A percentile compares a stretch with the other conserved stretches of the same genome.
Evolutionary conservation across 2,113 vertebrate genomes (phyloP).

Genomic region (Oreochromis aureus): DNA sequence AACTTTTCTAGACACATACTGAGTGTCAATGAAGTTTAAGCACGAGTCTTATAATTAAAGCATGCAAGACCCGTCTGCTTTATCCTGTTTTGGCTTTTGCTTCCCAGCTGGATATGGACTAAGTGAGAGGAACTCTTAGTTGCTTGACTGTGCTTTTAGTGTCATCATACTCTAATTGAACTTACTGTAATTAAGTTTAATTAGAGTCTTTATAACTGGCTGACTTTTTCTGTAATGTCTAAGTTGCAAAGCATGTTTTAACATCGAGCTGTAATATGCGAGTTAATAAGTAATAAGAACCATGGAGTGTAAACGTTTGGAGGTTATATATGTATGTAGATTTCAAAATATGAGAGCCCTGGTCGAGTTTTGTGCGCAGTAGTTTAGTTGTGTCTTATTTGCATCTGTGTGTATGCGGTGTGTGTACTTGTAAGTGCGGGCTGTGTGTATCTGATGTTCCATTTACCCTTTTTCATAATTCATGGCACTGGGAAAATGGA

Average conservation of each 20-base stretch:
- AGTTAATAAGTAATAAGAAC: slow-evolving; percentile 10
- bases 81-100: neutral
- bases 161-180: neutral
- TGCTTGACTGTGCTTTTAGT: neutral
- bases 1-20: neutral
- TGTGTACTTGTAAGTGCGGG: slow-evolving; percentile 8
- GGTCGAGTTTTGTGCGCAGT: neutral
- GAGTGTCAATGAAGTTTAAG: neutral
- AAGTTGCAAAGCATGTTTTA: neutral
- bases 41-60: neutral
- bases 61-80: neutral
- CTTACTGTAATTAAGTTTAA: neutral
- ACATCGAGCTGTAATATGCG: neutral
- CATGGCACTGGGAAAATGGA: slow-evolving; percentile 56
- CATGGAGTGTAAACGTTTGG: neutral
- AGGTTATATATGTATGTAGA: neutral
- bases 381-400: neutral
- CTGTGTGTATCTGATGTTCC: slow-evolving; percentile 57
- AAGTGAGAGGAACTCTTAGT: neutral
- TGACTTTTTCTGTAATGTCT: neutral
- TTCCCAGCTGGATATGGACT: neutral
- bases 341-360: neutral
- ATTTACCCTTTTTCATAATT: slow-evolving; percentile 66
- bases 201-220: neutral
- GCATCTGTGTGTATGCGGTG: neutral